Conservation (phyloP, 2,888 invertebrate genomes). For the Siphlonurus alternatus region DNA sequence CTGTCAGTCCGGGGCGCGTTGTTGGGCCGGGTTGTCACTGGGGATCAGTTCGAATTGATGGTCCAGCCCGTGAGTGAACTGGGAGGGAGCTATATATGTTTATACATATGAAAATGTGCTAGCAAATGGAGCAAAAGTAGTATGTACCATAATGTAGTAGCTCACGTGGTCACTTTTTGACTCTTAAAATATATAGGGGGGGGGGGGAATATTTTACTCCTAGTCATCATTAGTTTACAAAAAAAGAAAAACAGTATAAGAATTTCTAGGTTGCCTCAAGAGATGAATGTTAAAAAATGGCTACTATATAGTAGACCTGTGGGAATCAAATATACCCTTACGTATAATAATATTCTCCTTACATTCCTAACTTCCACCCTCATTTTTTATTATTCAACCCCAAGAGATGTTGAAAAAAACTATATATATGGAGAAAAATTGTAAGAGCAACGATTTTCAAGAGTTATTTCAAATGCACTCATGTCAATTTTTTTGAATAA, state of each 20-base stretch:
- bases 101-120: not conserved
- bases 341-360: not conserved
- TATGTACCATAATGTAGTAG: too few relatives aligned
- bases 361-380: not conserved
- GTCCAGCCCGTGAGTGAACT: not conserved
- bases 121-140: not conserved
- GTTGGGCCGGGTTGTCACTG: not conserved
- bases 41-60: not conserved
- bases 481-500: slow-evolving; percentile 14
- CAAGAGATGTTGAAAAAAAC: not conserved
- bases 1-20: not conserved
- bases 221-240: too few relatives aligned
- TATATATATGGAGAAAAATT: not conserved
- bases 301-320: not conserved
- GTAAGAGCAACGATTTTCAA: not conserved
- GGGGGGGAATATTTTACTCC: too few relatives aligned
- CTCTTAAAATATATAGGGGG: too few relatives aligned
- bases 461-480: slow-evolving; percentile 1
- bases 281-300: not conserved
- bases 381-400: not conserved
- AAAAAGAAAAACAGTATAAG: too few relatives aligned
- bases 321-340: not conserved
- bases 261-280: not conserved
- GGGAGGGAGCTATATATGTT: not conserved
- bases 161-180: too few relatives aligned